Percentiles rank a stretch among this genome's conserved stretches.
Evolutionary conservation across 2,888 invertebrate species (phyloP).

Genomic region (Callinectes sapidus): DNA sequence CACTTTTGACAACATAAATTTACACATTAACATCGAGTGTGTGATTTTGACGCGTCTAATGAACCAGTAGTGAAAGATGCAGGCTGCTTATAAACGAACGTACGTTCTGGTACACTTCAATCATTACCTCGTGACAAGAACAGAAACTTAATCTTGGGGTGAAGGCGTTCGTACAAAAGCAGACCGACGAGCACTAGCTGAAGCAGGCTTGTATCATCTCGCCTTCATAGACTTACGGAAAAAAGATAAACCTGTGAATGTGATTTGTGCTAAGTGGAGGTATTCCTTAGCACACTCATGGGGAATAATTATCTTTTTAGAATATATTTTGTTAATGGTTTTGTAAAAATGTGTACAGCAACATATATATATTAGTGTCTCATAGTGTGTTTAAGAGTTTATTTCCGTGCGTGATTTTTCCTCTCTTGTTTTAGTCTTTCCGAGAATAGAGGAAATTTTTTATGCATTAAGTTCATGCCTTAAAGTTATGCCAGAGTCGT

Average conservation of each 20-base stretch:
- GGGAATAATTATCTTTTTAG: neutral
- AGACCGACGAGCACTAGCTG: neutral
- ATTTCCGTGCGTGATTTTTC: neutral
- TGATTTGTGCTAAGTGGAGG: neutral
- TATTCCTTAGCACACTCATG: neutral
- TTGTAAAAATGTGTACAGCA: neutral
- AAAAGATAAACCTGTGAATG: neutral
- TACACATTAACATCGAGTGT: neutral
- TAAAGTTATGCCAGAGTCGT: neutral
- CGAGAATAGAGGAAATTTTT: neutral
- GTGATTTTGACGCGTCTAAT: neutral
- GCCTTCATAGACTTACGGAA: neutral
- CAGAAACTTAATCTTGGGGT: neutral
- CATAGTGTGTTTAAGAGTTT: neutral
- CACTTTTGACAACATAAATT: neutral
- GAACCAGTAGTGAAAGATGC: neutral
- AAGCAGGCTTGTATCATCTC: neutral
- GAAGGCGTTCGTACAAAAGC: neutral
- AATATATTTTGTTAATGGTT: neutral
- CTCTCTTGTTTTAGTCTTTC: neutral
- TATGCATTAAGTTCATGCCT: neutral
- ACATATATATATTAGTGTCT: neutral
- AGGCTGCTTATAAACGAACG: neutral
- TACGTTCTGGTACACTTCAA: neutral
- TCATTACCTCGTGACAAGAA: neutral